Evolutionary conservation across 2,888 invertebrate species (phyloP).

Genomic region (Drymonia ruficornis): DNA sequence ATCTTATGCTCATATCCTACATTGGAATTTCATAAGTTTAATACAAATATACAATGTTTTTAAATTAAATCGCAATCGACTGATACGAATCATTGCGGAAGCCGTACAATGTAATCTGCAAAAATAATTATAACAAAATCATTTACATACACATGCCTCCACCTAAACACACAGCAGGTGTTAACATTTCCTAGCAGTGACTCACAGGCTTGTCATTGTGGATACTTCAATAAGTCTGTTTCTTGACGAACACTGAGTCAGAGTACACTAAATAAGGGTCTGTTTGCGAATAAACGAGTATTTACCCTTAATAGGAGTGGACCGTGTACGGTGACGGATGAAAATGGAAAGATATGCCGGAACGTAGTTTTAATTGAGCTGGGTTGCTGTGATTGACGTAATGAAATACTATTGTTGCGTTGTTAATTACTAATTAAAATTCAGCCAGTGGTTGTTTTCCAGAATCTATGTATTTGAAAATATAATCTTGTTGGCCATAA

Average conservation of each 20-base stretch:
- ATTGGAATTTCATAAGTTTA: too few species aligned
- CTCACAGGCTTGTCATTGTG: conserved; percentile 59
- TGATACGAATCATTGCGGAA: conserved; percentile 1
- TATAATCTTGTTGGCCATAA: too few species aligned
- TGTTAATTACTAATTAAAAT: conserved; percentile 15
- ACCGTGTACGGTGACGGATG: conserved; percentile 57
- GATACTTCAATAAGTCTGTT: conserved; percentile 59
- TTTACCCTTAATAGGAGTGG: conserved; percentile 68
- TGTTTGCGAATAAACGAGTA: conserved; percentile 65
- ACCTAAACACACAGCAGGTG: conserved; percentile 62
- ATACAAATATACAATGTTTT: too few species aligned
- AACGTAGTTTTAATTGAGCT: conserved; percentile 55
- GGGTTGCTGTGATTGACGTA: conserved; percentile 48
- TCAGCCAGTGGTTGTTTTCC: too few species aligned
- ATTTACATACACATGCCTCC: conserved; percentile 63
- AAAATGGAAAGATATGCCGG: conserved; percentile 74
- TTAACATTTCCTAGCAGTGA: conserved; percentile 67
- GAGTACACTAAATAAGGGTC: conserved; percentile 73
- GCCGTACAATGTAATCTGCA: conserved; percentile 43
- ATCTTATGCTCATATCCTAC: too few species aligned
- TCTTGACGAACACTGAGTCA: conserved; percentile 68
- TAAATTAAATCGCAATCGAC: background rate
- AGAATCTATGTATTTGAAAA: too few species aligned
- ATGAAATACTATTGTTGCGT: conserved; percentile 26
- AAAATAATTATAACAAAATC: conserved; percentile 60